Evolutionary conservation across 1,140 invertebrate genomes (phyloP).

Genomic region (Orius laevigatus): DNA sequence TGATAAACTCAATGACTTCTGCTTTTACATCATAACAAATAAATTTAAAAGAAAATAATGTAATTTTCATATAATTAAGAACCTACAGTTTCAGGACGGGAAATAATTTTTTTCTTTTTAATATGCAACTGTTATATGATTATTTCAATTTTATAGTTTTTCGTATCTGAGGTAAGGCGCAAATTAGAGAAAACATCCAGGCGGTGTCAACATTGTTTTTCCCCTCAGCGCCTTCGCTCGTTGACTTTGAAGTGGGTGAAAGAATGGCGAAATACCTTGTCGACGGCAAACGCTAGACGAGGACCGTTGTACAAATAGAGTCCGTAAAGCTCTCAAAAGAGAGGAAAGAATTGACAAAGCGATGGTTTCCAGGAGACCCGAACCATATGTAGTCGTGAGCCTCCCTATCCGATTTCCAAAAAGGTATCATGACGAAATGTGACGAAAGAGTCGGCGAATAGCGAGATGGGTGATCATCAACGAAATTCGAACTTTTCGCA

Average conservation of each 20-base stretch:
- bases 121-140: no score
- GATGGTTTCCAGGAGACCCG: slow-evolving; percentile 59
- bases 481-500: slow-evolving; percentile 52
- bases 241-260: slow-evolving; percentile 51
- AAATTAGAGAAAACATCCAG: slow-evolving; percentile 49
- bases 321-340: slow-evolving; percentile 61
- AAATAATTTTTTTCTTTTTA: no score
- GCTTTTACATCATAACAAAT: no score
- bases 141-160: no score
- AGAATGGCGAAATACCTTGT: slow-evolving; percentile 63
- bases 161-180: slow-evolving; percentile 57
- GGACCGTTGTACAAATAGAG: slow-evolving; percentile 65
- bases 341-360: slow-evolving; percentile 55
- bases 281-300: slow-evolving; percentile 65
- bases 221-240: slow-evolving; percentile 46
- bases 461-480: slow-evolving; percentile 60
- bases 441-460: slow-evolving; percentile 59
- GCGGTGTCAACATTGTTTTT: slow-evolving; percentile 53
- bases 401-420: slow-evolving; percentile 67
- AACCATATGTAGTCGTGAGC: slow-evolving; percentile 54
- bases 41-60: no score
- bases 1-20: no score
- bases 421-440: slow-evolving; percentile 63
- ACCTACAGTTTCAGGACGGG: no score
- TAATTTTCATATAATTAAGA: no score